phyloP scores from a whole-genome alignment of 2,888 invertebrate genomes.

The Macrophya annulata region DNA sequence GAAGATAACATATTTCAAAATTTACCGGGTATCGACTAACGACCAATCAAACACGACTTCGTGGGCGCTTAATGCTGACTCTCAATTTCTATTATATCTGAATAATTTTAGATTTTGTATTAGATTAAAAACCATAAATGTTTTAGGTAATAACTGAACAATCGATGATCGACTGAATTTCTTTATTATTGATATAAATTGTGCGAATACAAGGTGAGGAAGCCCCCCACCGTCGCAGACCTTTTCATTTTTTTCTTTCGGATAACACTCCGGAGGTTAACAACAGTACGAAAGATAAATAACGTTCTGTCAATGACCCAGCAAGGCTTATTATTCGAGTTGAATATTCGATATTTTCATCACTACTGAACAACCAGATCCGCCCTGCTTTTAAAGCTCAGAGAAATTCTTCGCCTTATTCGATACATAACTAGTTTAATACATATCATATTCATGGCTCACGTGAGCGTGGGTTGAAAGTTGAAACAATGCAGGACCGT shows the following conservation, averaged over 20 bases:
- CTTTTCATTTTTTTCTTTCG: background rate
- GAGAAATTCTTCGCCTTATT: constrained; percentile 24
- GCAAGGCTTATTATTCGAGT: constrained; percentile 13
- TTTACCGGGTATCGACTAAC: background rate
- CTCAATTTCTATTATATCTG: background rate
- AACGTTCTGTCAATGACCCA: constrained; percentile 19
- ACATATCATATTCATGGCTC: constrained; percentile 15
- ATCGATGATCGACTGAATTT: background rate
- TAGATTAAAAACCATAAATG: background rate
- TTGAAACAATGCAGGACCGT: constrained; percentile 35
- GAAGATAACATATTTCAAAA: background rate
- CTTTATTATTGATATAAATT: background rate
- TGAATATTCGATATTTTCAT: constrained; percentile 2
- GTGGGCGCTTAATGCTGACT: background rate
- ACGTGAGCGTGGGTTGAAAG: constrained; percentile 34
- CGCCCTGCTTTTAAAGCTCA: background rate
- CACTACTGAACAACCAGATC: background rate
- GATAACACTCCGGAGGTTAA: background rate
- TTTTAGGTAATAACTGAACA: background rate
- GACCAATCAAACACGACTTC: background rate
- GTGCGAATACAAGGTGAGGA: background rate
- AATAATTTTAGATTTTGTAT: background rate
- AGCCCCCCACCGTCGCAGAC: background rate
- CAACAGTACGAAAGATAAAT: background rate
- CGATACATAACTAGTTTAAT: constrained; percentile 31